Base-by-base conservation (phyloP, 2,888 invertebrate species). In the Orthosia gothica region DNA sequence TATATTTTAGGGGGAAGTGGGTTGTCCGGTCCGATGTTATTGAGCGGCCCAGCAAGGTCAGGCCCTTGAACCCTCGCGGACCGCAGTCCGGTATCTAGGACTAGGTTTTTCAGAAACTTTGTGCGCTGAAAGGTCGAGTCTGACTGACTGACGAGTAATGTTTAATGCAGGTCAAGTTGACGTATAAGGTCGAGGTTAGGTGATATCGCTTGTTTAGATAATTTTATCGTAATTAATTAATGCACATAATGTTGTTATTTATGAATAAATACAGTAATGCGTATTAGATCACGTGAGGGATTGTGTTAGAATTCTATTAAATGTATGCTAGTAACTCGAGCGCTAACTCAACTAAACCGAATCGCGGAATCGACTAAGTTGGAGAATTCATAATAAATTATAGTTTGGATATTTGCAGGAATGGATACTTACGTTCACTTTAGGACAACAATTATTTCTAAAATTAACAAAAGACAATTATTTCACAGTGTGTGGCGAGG, bases 401-500 rank as follows among this genome's bases (percentile, higher is more conserved):
- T 16, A 18, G 18, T 54, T 47, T 23, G 9, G 12, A 59, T 32
- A n/a, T 73, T 32, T 45, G 0, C 11, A 11, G n/a, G 16, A 57
- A 57, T 40, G 13, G 72, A 45, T 23, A 20, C n/a, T 59, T 40
- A 23, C 16, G 58, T 52, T 59, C 0, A 9, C 47, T n/a, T n/a
- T n/a, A n/a, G n/a, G n/a, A n/a, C n/a, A n/a, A n/a, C n/a, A n/a
- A n/a, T n/a, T n/a, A n/a, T n/a, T n/a, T n/a, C n/a, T n/a, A n/a
- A n/a, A n/a, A n/a, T n/a, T 73, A 23, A 55, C 3, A 7, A 40
- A 13, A 3, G 0, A 49, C 49, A 13, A 50, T 62, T 45, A 50
- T 50, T 74, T 57, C 12, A 5, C 73, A 99, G 99, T 99, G 16
- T 99, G 99, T 91, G 99, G 99, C 0, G 99, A 99, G 93, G 97